Evolutionary conservation across 2,797 vertebrate species (phyloP).

Genomic region (Oryzias dopingdopingensis): DNA sequence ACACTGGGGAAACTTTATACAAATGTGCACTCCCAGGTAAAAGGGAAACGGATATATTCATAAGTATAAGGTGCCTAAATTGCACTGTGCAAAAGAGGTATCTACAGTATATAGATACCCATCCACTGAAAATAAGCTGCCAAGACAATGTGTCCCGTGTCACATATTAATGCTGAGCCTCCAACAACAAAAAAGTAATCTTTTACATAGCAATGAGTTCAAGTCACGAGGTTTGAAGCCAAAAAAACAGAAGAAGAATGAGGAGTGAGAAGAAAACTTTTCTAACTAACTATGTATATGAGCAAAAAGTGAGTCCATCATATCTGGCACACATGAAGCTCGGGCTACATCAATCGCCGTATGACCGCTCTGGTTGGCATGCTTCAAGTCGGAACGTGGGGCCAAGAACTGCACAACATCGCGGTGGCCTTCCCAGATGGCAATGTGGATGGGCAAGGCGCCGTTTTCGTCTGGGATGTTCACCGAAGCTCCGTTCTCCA

Average conservation of each 20-base stretch:
- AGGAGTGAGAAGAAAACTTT: slow-evolving; percentile 18
- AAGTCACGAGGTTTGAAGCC: slow-evolving; percentile 73
- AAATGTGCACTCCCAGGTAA: slow-evolving; percentile 75
- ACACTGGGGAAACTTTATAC: slow-evolving; percentile 71
- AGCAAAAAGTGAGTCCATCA: slow-evolving; percentile 72
- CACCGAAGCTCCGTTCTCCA: slow-evolving; percentile 82
- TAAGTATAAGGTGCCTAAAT: slow-evolving; percentile 68
- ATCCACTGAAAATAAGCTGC: slow-evolving; percentile 70
- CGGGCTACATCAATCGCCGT: slow-evolving; percentile 81
- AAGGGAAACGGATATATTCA: slow-evolving; percentile 44
- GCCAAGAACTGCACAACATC: slow-evolving; percentile 83
- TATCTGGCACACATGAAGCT: slow-evolving; percentile 59
- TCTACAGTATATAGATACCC: slow-evolving; percentile 70
- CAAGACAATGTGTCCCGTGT: slow-evolving; percentile 65
- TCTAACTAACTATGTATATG: slow-evolving; percentile 58
- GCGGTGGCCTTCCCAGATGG: slow-evolving; percentile 80
- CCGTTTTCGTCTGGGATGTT: slow-evolving; percentile 79
- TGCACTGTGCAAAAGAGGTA: slow-evolving; percentile 82
- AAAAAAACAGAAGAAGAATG: slow-evolving; percentile 5
- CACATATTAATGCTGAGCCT: slow-evolving; percentile 64
- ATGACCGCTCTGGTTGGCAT: slow-evolving; percentile 76
- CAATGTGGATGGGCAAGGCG: slow-evolving; percentile 85
- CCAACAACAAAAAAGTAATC: slow-evolving; percentile 54
- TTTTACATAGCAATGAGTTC: slow-evolving; percentile 73
- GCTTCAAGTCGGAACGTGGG: slow-evolving; percentile 79